These are phyloP conservation scores for Notolepis coatsorum DNA, from an alignment of 2,797 vertebrate species.

Conservation along the genomic window DNA sequence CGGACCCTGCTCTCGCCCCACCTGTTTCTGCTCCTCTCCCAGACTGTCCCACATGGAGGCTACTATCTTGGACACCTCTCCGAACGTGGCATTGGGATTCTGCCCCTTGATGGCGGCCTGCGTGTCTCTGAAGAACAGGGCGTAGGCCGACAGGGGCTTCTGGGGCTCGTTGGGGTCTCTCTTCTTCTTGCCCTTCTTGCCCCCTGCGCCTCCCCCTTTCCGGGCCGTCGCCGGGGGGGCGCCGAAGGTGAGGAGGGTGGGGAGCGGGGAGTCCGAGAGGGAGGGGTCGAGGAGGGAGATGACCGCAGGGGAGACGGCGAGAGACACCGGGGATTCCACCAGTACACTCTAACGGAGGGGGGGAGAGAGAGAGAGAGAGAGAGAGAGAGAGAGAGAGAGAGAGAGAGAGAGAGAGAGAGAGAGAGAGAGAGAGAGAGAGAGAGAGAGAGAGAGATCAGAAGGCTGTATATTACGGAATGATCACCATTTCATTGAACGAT, in stretches of 20 bases:
- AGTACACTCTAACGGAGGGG: conserved; percentile 74
- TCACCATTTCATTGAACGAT: not conserved
- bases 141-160: conserved; percentile 92
- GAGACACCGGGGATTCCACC: conserved; percentile 79
- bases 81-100: conserved; percentile 92
- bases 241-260: conserved; percentile 17
- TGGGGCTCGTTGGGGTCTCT: conserved; percentile 92
- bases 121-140: conserved; percentile 92
- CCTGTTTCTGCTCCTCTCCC: conserved; percentile 95
- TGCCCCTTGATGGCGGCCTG: conserved; percentile 94
- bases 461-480: not conserved
- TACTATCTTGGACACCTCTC: conserved; percentile 94
- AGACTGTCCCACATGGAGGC: conserved; percentile 97
- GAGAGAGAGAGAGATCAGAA: too few relatives aligned
- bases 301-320: conserved; percentile 70
- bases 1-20: conserved; percentile 41
- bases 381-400: not conserved
- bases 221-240: conserved; percentile 16
- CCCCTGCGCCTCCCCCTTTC: conserved; percentile 46
- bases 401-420: not conserved
- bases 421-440: not conserved
- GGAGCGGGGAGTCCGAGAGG: conserved; percentile 55
- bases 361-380: not conserved
- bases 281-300: conserved; percentile 76
- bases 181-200: conserved; percentile 74